A percentile compares a stretch with the other conserved stretches of the same genome.
Evolutionary conservation across 2,888 invertebrate genomes (phyloP).

Genomic region (Nomada hirtipes): DNA sequence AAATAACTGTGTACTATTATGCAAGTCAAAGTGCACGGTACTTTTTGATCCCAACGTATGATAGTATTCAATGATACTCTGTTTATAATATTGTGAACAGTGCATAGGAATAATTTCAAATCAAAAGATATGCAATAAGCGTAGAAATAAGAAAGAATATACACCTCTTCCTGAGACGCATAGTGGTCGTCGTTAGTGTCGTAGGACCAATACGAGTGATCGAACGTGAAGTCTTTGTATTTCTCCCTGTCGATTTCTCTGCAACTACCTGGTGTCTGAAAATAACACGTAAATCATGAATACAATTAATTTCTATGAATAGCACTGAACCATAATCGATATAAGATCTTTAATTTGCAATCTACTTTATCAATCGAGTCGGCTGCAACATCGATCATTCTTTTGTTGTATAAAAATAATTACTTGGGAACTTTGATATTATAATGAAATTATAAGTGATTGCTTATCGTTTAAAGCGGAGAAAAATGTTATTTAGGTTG

Average conservation of each 20-base stretch:
- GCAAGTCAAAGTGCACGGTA: neutral
- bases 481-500: neutral
- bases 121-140: neutral
- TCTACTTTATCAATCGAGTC: neutral
- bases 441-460: neutral
- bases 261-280: conserved; percentile 86
- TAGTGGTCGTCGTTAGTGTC: conserved; percentile 89
- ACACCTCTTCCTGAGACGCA: conserved; percentile 92
- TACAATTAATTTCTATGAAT: neutral
- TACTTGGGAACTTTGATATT: neutral
- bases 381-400: neutral
- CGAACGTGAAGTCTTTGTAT: conserved; percentile 94
- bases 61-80: neutral
- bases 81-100: neutral
- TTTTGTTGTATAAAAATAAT: neutral
- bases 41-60: neutral
- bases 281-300: conserved; percentile 50
- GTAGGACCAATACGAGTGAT: conserved; percentile 95
- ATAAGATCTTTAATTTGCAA: neutral
- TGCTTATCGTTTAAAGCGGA: neutral
- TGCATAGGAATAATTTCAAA: neutral
- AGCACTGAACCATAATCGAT: neutral
- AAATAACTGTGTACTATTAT: neutral
- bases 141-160: conserved; percentile 15
- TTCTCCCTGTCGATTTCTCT: conserved; percentile 87